Base-by-base conservation (phyloP, 2,113 vertebrate genomes). In the Perognathus longimembris region DNA sequence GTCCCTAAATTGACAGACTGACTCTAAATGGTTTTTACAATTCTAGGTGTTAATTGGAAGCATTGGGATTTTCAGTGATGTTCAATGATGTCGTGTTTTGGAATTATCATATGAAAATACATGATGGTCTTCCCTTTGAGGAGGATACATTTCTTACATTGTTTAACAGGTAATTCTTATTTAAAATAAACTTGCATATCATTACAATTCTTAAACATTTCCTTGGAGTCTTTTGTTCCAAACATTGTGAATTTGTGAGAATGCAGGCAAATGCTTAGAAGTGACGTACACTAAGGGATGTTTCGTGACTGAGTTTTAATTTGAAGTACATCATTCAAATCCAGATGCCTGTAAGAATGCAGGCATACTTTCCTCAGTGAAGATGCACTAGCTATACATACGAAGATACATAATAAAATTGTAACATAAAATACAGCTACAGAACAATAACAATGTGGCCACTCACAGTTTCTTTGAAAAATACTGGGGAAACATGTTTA, bases 401-500 rank as follows among this genome's bases (percentile, higher is more conserved):
- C n/a, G 91, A 93, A 76, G 42, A 26, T 64, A 70, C 3, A 64
- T 40, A 40, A 81, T 85, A 15, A 64, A 94, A n/a, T 79, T 86
- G 20, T 22, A 70, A 64, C 24, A 45, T n/a, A 66, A 75, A 85
- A 34, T 74, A 50, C 50, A 69, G 50, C 11, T 75, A 26, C 38
- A 1, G 36, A 82, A 78, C 67, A 87, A 66, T 63, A 59, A 75
- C 85, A 64, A 84, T 70, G 40, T 63, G 85, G 45, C 77, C 69
- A 73, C 89, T 92, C 89, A 86, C 95, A 22, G 20, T 94, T 93
- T 96, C 77, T 93, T 94, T 59, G 50, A 92, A 90, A 92, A 89
- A 76, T 63, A 3, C 32, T 71, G 20, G 50, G 12, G 15, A 78
- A 85, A 91, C 77, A 63, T 70, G 84, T 90, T 94, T 63, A 78